Evolutionary conservation across 2,888 invertebrate genomes (phyloP), one percentile per base, ranked within the genome.

Genomic region (Tigriopus californicus): DNA sequence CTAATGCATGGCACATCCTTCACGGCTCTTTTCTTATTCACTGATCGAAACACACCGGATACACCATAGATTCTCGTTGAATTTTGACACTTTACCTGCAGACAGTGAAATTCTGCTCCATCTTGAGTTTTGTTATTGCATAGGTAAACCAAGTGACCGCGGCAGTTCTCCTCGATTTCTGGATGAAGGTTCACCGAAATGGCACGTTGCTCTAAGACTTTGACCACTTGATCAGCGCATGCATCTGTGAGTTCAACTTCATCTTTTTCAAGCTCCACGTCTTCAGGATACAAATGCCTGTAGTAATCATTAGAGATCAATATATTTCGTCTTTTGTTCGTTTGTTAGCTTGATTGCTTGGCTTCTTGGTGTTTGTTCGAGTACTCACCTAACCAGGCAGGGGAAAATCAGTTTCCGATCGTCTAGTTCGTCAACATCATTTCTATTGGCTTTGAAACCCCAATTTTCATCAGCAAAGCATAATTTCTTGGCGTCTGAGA

Each of bases 141-240:
- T 65, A 79, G 76, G 61, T 77, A 76, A 0, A 86, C 83, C 20
- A 98, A 76, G 67, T 95, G 92, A 62, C 80, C 79, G 22, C 97
- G 75, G 69, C 98, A 98, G 42, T 77, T 78, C 66, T 85, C 84
- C 73, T 95, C 95, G 53, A 98, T 83, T 72, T 92, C 88, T 1
- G 97, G 97, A 67, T 91, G 82, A 46, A 98, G 76, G 68, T 92
- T 87, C 1, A 97, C 92, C 67, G 85, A 87, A 8, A 86, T 77
- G 1, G 97, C 92, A 62, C 97, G 77, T 69, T 90, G 87, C 40
- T 88, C 78, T 89, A 98, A 91, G 46, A 92, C 87, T 63, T 90
- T 79, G 64, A 82, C 81, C 2, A 97, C 82, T 73, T 97, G 89
- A 63, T 80, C 78, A 8, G 58, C 58, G 44, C 64, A 64, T 5